Conservation (phyloP, 2,113 vertebrate genomes). For the Sphyrna mokarran region DNA sequence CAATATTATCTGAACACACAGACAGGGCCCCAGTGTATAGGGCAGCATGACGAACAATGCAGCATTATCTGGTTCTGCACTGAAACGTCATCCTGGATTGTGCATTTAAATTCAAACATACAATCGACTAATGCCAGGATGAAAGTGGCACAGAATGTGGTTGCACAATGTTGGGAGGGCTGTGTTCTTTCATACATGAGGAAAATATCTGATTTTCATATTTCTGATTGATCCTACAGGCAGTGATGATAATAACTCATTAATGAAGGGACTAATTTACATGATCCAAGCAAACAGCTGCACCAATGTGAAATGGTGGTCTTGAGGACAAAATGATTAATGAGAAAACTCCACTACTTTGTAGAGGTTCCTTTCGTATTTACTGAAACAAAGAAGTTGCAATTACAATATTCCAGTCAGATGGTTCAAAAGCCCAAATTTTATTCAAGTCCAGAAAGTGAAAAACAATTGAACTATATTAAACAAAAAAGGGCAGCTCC, state of each 20-base stretch:
- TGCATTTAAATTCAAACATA: neutral
- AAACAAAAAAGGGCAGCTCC: too few relatives aligned
- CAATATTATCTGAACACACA: neutral
- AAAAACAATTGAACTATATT: too few relatives aligned
- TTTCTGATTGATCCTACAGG: neutral
- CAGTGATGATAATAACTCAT: neutral
- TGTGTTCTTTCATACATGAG: neutral
- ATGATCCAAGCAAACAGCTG: neutral
- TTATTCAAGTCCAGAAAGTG: neutral
- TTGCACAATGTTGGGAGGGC: neutral
- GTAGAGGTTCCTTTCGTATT: neutral
- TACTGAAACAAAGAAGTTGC: neutral
- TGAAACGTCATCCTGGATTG: neutral
- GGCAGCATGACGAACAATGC: neutral
- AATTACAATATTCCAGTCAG: neutral
- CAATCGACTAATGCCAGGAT: neutral
- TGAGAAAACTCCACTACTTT: neutral
- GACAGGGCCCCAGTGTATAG: neutral
- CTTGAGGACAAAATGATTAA: neutral
- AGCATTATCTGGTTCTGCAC: neutral
- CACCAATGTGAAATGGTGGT: neutral
- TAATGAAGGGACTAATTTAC: neutral
- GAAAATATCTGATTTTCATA: neutral
- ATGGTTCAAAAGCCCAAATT: neutral
- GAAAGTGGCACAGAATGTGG: neutral